Percentiles rank a stretch among this genome's conserved stretches.
These are phyloP conservation scores for Aphaenogaster floridana DNA, from an alignment of 1,140 invertebrate species.

Conservation along the genomic window DNA sequence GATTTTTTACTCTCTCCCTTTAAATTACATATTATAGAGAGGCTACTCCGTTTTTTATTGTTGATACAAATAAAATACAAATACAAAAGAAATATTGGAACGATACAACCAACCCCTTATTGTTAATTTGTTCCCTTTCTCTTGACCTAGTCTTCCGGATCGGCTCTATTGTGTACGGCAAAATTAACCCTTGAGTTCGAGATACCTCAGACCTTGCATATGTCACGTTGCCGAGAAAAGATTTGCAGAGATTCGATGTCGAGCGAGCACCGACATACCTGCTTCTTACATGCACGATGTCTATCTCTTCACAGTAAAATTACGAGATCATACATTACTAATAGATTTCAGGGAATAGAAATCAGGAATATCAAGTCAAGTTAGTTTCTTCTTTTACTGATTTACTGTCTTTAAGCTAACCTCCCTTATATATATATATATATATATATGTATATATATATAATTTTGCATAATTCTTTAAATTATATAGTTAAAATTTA, in stretches of 20 bases:
- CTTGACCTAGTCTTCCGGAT: constrained; percentile 76
- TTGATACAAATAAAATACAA: constrained; percentile 37
- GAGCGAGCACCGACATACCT: not conserved
- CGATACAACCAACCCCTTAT: constrained; percentile 63
- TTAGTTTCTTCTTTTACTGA: not conserved
- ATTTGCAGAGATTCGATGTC: constrained; percentile 9
- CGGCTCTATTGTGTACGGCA: constrained; percentile 66
- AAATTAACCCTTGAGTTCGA: constrained; percentile 74
- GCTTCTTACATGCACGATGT: not conserved
- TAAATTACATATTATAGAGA: not conserved
- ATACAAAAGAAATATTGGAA: constrained; percentile 24
- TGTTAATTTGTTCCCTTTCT: constrained; percentile 73
- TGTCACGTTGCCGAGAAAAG: constrained; percentile 43
- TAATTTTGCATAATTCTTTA: not conserved
- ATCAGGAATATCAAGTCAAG: not conserved
- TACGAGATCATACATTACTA: not conserved
- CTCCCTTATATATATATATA: not conserved
- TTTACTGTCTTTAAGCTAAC: not conserved
- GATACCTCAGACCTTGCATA: constrained; percentile 28
- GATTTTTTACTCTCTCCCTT: not conserved
- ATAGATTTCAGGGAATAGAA: not conserved
- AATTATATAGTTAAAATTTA: not conserved
- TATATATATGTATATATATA: not conserved
- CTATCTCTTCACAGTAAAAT: not conserved
- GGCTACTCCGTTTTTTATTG: constrained; percentile 18